Base-by-base conservation (phyloP, 2,113 vertebrate genomes). In the Phrynosoma blainvillii region DNA sequence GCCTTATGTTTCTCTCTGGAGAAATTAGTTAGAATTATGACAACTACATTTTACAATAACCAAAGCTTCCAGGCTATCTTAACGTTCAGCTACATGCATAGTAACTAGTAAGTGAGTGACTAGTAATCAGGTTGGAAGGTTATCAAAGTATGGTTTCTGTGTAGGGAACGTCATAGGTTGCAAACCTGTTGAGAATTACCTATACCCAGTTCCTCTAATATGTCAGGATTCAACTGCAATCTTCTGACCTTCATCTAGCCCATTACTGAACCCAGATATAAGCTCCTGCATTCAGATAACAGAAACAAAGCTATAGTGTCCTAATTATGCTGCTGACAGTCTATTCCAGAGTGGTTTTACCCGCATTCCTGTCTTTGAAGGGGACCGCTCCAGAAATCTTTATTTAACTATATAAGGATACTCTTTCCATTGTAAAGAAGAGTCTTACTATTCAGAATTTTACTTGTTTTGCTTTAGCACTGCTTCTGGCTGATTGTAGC, bases 321-420 rank as follows among this genome's bases (percentile, higher is more conserved):
- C 36, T 36, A 36, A 36, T 36, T 36, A 36, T 36, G 36, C 36
- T 36, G 36, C 36, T 36, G 36, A 36, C 36, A 36, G 36, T 36
- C 36, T 36, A 36, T 36, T 36, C 36, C 36, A 99, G 97, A 99
- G 99, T 54, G 99, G 99, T 84, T 99, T 99, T 95, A 99, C 99
- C 42, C 98, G 99, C 90, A 99, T 99, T 89, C 99, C 99, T 0
- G 99, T 99, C 23, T 99, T 97, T 0, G 98, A 99, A 94, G 97
- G 98, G 0, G 99, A 99, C 92, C 97, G 98, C 90, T 99, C 98
- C 93, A 99, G 36, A 36, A 36, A 36, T 36, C 36, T 36, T 36
- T 36, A 36, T 36, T 36, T 36, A 36, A 36, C 36, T 36, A 36
- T 36, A 36, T 36, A 36, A 36, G 36, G 36, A 36, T 36, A 36